Evolutionary conservation across 2,888 invertebrate genomes (phyloP), one percentile per base, ranked within the genome.

Genomic region (Macrophya annulata): DNA sequence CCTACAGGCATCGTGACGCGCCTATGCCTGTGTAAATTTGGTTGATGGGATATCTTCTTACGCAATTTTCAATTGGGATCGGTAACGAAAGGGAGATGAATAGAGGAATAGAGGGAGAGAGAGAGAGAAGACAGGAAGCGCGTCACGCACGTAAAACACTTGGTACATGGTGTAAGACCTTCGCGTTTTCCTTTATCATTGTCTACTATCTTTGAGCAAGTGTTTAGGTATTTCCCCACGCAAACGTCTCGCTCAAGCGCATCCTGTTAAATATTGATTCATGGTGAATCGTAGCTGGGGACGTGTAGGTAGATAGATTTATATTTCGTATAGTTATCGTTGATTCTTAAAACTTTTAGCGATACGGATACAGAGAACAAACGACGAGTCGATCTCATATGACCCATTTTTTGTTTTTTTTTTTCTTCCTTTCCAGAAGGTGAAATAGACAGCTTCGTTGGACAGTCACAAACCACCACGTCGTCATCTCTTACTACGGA

Each of bases 181-280:
- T 25, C 48, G 43, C 45, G 83, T 65, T 83, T 37, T 21, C 8
- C 51, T 83, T 68, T 83, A 83, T 83, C 83, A 21, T 12, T 17
- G 3, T 48, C 62, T 65, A 81, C 62, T 81, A 81, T 81, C 81
- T 81, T 48, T 17, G 21, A 62, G 21, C 43, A 2, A 51, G 83
- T 68, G 17, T 48, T 68, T 48, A 51, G 68, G 83, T 83, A 48
- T 83, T 81, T 83, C 65, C 83, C 68, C 48, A 68, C 48, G 17
- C 31, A 31, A 48, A 77, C 86, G 84, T 79, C 87, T 84, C 81
- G 81, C 86, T 86, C 86, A 77, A 88, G 87, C 89, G 59, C 89
- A 91, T 92, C 91, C 91, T 91, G 92, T 93, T 88, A 90, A 93
- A 93, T 91, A 93, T 93, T 93, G 89, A 91, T 83, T 71, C 48